phyloP scores from a whole-genome alignment of 2,797 vertebrate species.

The Spinus pinus region DNA sequence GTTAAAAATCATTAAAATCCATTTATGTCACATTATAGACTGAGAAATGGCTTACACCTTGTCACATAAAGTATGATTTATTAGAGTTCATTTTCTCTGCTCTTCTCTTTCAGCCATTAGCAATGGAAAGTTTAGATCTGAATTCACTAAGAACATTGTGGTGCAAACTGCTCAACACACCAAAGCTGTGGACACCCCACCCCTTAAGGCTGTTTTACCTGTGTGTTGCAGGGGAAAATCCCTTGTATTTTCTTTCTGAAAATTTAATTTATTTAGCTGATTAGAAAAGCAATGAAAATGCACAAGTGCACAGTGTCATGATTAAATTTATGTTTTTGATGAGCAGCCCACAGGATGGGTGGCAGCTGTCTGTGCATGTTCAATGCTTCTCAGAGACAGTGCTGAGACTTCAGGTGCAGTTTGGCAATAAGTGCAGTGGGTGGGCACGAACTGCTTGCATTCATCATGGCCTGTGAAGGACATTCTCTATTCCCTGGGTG shows the following conservation, averaged over 20 bases:
- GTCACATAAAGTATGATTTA: neutral
- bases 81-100: neutral
- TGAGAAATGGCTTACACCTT: neutral
- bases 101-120: neutral
- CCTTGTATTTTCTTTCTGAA: neutral
- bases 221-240: neutral
- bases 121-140: neutral
- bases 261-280: neutral
- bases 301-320: neutral
- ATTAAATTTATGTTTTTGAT: neutral
- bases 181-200: neutral
- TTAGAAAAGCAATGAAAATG: neutral
- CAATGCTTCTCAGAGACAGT: neutral
- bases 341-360: neutral
- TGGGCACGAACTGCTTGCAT: neutral
- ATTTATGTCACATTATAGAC: neutral
- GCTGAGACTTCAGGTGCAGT: neutral
- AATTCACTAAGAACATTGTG: neutral
- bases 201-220: neutral
- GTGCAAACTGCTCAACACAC: neutral
- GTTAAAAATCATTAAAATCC: neutral
- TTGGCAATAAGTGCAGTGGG: neutral
- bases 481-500: accelerated
- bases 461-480: neutral
- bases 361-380: neutral